Evolutionary conservation across 1,140 invertebrate genomes (phyloP), one percentile per base, ranked within the genome.

Genomic region (Glossosoma conforme): DNA sequence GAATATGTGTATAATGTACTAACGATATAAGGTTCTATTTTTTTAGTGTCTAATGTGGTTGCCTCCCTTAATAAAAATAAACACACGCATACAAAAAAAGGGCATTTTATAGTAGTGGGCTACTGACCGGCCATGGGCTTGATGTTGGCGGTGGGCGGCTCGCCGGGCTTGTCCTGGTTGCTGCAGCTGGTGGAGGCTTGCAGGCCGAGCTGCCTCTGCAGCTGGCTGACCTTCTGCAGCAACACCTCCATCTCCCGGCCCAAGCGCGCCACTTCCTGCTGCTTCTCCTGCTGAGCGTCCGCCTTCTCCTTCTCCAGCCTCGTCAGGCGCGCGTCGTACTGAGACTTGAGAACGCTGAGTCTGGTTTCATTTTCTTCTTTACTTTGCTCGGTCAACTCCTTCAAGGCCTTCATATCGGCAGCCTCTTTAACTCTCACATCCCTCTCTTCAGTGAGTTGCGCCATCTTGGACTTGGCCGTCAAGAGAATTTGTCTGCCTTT

Each of bases 61-160:
- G n/a, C n/a, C n/a, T n/a, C n/a, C n/a, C n/a, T n/a, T n/a, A n/a
- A n/a, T n/a, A n/a, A n/a, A n/a, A n/a, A n/a, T n/a, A n/a, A n/a
- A n/a, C n/a, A n/a, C n/a, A n/a, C n/a, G n/a, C n/a, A n/a, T n/a
- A n/a, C n/a, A n/a, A n/a, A n/a, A n/a, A n/a, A n/a, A n/a, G n/a
- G n/a, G n/a, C 8, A 36, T 36, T 8, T 5, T 36, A 5, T 36
- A 36, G 17, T 9, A 13, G 14, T 36, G 14, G 5, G 8, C n/a
- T 66, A 67, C 58, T 79, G 75, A 58, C 88, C 89, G 10, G 91
- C 85, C 85, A 97, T 92, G 1, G 93, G 93, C 66, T 92, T 92
- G 21, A 97, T 95, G 66, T 96, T 96, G 9, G 93, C 93, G 0
- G 89, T 89, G 5, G 91, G 86, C 32, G 89, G 85, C 60, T 93